Evolutionary conservation across 2,888 invertebrate species (phyloP).

Genomic region (Asteroscopus sphinx): DNA sequence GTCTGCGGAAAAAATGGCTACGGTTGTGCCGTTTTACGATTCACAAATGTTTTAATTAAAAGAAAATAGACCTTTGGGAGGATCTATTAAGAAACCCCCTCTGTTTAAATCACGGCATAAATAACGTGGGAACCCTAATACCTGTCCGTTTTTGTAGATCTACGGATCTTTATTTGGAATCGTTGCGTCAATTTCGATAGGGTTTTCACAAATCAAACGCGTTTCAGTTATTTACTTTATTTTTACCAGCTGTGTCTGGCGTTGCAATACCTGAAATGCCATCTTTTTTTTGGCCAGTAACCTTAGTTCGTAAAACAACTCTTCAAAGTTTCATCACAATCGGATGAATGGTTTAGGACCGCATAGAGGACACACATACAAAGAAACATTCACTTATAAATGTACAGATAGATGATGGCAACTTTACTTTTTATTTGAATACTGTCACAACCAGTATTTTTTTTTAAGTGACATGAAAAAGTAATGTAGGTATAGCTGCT

Average conservation of each 20-base stretch:
- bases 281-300: too few relatives aligned
- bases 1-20: conserved; percentile 46
- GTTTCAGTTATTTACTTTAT: background rate
- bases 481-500: background rate
- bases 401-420: too few relatives aligned
- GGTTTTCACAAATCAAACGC: conserved; percentile 1
- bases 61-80: conserved; percentile 50
- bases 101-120: conserved; percentile 48
- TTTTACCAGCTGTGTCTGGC: too few relatives aligned
- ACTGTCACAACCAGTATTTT: too few relatives aligned
- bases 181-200: conserved; percentile 19
- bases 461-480: background rate
- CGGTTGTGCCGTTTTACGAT: conserved; percentile 48
- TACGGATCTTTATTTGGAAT: conserved; percentile 16
- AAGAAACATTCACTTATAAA: too few relatives aligned
- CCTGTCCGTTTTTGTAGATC: conserved; percentile 41
- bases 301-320: too few relatives aligned
- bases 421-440: too few relatives aligned
- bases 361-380: too few relatives aligned
- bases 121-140: conserved; percentile 40
- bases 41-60: conserved; percentile 57
- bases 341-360: too few relatives aligned
- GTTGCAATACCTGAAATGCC: too few relatives aligned
- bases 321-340: too few relatives aligned
- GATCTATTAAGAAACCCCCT: conserved; percentile 51